Conservation (phyloP, 2,797 vertebrate genomes). For the Buphagus erythrorhynchus region DNA sequence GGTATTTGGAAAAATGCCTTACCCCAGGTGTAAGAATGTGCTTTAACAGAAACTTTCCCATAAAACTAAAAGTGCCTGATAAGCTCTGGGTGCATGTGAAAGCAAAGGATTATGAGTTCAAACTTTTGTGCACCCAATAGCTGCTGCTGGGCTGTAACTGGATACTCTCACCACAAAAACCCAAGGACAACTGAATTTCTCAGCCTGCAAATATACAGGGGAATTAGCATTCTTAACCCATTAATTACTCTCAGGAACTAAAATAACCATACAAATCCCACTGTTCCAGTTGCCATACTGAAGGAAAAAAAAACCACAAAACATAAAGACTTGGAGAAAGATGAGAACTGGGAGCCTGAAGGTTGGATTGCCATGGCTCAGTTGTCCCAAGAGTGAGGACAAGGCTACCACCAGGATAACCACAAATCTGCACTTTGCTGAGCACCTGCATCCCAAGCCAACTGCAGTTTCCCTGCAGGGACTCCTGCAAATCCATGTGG, state of each 20-base stretch:
- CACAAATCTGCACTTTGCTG: background rate
- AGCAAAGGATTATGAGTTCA: background rate
- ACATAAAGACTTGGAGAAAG: background rate
- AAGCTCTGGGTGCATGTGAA: background rate
- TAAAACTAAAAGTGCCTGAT: background rate
- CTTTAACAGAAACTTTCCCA: background rate
- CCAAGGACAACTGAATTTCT: conserved; percentile 71
- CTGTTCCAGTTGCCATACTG: background rate
- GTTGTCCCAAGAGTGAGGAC: background rate
- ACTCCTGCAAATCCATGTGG: background rate
- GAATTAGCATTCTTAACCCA: conserved; percentile 44
- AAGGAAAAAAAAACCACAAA: background rate
- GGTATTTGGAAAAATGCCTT: background rate
- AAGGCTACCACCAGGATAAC: background rate
- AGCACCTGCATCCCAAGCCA: background rate
- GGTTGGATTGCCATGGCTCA: accelerated
- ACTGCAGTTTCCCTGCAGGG: background rate
- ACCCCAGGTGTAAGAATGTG: background rate
- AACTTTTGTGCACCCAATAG: conserved; percentile 25
- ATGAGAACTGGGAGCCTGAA: accelerated
- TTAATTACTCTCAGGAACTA: background rate
- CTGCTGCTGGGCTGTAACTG: conserved; percentile 46
- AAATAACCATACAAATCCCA: background rate
- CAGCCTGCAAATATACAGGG: conserved; percentile 10
- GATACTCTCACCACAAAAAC: conserved; percentile 67